phyloP scores from a whole-genome alignment of 2,113 vertebrate genomes.

The Corydoras maculifer region DNA sequence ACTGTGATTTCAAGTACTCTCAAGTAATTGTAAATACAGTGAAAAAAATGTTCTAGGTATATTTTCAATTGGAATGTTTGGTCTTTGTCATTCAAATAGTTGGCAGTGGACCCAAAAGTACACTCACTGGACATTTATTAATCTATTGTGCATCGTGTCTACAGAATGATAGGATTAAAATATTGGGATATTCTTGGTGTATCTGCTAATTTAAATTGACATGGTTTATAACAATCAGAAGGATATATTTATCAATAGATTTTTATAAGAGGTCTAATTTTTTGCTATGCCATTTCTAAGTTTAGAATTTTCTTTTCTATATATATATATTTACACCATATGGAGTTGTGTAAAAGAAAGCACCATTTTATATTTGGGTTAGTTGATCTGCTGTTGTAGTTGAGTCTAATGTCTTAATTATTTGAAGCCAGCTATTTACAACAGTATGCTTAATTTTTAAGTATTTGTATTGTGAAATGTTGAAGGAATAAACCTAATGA shows the following conservation, averaged over 20 bases:
- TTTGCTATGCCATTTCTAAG: constrained; percentile 99
- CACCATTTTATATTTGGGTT: constrained; percentile 98
- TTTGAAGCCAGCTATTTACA: constrained; percentile 99
- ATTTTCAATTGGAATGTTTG: constrained; percentile 99
- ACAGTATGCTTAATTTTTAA: constrained; percentile 99
- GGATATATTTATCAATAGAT: constrained; percentile 99
- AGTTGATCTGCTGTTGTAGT: constrained; percentile 94
- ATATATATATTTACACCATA: constrained; percentile 96
- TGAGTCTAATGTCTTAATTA: constrained; percentile 87
- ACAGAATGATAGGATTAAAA: constrained; percentile 77
- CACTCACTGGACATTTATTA: constrained; percentile 97
- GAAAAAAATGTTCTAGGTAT: constrained; percentile 94
- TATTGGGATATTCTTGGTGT: constrained; percentile 86
- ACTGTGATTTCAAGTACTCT: constrained; percentile 90
- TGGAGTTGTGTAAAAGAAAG: constrained; percentile 89
- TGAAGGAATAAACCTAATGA: constrained; percentile 99
- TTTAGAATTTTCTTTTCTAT: constrained; percentile 71
- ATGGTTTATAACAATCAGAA: constrained; percentile 99
- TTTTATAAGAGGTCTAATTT: constrained; percentile 96
- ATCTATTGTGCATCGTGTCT: constrained; percentile 96
- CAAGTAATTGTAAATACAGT: constrained; percentile 94
- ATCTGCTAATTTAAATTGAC: constrained; percentile 97
- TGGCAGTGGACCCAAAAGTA: constrained; percentile 96
- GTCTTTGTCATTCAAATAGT: constrained; percentile 90
- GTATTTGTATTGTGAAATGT: constrained; percentile 99